These are phyloP conservation scores for Eleutherodactylus coqui DNA, from an alignment of 2,797 vertebrate species.

Conservation along the genomic window DNA sequence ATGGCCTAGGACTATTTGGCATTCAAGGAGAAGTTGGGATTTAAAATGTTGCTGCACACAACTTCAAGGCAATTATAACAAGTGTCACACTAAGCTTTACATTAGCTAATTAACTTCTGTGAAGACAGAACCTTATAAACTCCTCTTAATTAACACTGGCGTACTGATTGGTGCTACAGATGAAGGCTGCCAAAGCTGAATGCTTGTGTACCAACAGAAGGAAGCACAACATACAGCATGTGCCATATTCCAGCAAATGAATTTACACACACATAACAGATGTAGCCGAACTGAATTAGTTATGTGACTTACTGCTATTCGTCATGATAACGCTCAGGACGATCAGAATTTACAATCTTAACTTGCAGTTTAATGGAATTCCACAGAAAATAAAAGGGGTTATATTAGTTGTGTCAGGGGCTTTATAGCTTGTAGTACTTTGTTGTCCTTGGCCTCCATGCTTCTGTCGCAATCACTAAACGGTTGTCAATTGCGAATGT, in stretches of 20 bases:
- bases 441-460: too few species aligned
- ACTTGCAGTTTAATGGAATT: too few species aligned
- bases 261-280: neutral
- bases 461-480: too few species aligned
- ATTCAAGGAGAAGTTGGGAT: neutral
- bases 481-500: too few species aligned
- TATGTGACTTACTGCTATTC: neutral
- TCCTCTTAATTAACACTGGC: slow-evolving; percentile 31
- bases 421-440: too few species aligned
- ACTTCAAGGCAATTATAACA: slow-evolving; percentile 6
- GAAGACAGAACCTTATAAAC: slow-evolving; percentile 17
- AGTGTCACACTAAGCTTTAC: slow-evolving; percentile 23
- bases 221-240: neutral
- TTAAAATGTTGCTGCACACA: neutral
- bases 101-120: slow-evolving; percentile 32
- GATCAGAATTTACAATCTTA: neutral
- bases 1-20: neutral
- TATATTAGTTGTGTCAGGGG: too few species aligned
- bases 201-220: slow-evolving; percentile 13
- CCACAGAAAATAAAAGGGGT: neutral
- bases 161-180: slow-evolving; percentile 6
- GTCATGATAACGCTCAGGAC: neutral
- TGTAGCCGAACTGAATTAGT: neutral
- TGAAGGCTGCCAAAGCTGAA: slow-evolving; percentile 11
- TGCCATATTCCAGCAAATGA: neutral